Conservation (phyloP, 2,113 vertebrate genomes). For the Irena cyanogastra region DNA sequence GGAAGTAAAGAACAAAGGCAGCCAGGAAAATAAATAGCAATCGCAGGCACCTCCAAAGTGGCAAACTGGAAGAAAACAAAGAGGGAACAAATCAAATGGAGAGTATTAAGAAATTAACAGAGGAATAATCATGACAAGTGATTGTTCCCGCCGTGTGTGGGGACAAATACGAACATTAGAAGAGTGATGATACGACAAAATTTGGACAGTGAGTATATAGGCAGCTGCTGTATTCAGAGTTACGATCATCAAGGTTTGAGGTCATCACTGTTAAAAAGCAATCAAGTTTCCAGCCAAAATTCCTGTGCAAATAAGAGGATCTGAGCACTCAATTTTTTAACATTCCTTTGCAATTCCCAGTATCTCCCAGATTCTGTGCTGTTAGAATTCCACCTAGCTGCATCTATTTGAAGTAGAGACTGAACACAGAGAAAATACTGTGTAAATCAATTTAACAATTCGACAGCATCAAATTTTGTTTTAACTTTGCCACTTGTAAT, state of each 20-base stretch:
- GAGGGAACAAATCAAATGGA: background rate
- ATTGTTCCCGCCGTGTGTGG: fast-evolving
- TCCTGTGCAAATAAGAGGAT: background rate
- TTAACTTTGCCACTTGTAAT: background rate
- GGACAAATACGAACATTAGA: fast-evolving
- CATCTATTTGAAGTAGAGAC: background rate
- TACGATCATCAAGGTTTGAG: background rate
- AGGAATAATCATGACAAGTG: background rate
- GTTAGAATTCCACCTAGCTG: background rate
- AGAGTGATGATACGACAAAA: background rate
- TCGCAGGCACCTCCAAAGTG: background rate
- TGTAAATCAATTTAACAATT: background rate
- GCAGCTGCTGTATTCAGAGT: background rate
- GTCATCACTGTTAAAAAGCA: background rate
- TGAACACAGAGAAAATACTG: background rate
- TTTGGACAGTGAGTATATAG: fast-evolving
- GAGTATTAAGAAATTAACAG: background rate
- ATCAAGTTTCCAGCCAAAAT: background rate
- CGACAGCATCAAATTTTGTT: background rate
- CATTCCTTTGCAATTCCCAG: background rate
- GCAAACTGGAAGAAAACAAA: background rate
- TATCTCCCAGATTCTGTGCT: background rate
- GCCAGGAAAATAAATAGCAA: background rate
- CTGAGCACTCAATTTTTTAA: background rate
- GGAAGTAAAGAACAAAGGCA: background rate